Base-by-base conservation (phyloP, 2,888 invertebrate species). In the Scaptomyza parva region DNA sequence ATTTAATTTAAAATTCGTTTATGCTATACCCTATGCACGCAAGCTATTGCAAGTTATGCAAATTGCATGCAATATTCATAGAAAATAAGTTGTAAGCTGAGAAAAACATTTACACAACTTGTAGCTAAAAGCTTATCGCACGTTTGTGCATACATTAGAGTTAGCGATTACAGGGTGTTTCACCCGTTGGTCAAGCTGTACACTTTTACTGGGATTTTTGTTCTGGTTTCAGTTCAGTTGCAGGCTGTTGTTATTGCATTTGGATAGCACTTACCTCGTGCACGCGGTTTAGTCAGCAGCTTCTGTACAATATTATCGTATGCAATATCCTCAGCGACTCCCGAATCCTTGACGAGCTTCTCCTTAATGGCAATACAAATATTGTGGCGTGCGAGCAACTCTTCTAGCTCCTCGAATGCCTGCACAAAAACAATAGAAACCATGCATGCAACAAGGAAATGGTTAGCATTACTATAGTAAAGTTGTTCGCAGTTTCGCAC, bases 281-380 rank as follows among this genome's bases (percentile, higher is more conserved):
- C 98, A 76, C 97, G 94, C 0, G 96, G 96, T 89, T 97, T 97
- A 22, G 96, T 96, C 69, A 97, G 93, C 55, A 98, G 93, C 85
- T 96, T 96, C 78, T 94, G 94, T 0, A 98, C 97, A 81, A 98
- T 97, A 84, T 94, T 95, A 91, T 98, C 97, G 90, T 97, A 98
- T 41, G 96, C 96, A 9, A 94, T 94, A 89, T 97, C 97, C 76
- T 95, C 95, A 0, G 98, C 98, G 2, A 98, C 98, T 14, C 98
- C 98, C 0, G 98, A 98, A 92, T 98, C 98, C 91, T 98, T 98
- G 58, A 97, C 96, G 60, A 99, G 93, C 90, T 97, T 97, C 91
- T 98, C 98, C 88, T 98, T 98, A 54, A 97, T 95, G 1, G 98
- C 98, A 78, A 98, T 97, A 92, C 98, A 99, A 91, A 99, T 96